Evolutionary conservation across 2,113 vertebrate species (phyloP).

Genomic region (Bos indicus): DNA sequence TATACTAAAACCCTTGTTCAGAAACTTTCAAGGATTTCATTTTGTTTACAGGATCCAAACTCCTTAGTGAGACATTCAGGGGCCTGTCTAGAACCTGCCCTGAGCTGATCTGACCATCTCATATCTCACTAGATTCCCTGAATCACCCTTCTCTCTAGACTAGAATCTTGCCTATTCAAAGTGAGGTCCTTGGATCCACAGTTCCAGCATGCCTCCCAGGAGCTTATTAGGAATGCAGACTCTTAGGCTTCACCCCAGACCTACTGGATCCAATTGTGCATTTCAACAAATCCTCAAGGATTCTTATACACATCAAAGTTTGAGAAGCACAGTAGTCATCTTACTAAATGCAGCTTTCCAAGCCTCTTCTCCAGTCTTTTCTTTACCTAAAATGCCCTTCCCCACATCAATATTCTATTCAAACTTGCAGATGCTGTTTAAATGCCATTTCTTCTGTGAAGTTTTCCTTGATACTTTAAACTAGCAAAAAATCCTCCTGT

Average conservation of each 20-base stretch:
- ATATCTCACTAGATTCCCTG: neutral
- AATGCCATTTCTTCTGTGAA: neutral
- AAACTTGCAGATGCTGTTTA: neutral
- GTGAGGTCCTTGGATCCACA: neutral
- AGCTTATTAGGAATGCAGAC: neutral
- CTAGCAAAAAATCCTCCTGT: neutral
- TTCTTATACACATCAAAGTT: neutral
- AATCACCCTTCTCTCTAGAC: neutral
- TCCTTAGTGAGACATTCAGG: neutral
- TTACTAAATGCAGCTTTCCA: neutral
- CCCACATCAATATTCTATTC: neutral
- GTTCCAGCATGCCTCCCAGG: neutral
- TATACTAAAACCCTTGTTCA: neutral
- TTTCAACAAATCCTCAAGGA: neutral
- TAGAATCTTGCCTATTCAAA: conserved; percentile 1
- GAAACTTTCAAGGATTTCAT: neutral
- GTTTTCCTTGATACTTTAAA: neutral
- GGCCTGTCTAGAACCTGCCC: neutral
- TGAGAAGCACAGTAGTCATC: neutral
- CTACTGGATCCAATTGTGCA: neutral
- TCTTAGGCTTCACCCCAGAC: neutral
- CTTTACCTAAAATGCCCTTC: neutral
- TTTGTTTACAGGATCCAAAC: neutral
- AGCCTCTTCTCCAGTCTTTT: neutral
- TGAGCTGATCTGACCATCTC: neutral